phyloP scores from a whole-genome alignment of 2,113 vertebrate genomes.

The Bostrychus sinensis region DNA sequence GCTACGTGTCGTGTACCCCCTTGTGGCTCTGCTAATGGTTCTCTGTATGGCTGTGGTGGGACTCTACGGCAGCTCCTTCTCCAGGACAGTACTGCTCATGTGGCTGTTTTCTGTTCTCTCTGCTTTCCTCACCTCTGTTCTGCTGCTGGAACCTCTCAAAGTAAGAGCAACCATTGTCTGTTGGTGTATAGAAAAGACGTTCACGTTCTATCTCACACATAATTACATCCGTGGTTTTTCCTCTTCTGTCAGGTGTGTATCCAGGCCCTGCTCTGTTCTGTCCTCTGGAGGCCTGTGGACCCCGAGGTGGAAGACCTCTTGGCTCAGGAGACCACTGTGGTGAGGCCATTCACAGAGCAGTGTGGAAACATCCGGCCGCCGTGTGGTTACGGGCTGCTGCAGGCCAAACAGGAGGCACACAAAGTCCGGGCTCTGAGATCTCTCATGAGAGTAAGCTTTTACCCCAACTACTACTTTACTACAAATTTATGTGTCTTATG shows the following conservation, averaged over 20 bases:
- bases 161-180: constrained; percentile 47
- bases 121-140: constrained; percentile 76
- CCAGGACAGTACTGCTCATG: constrained; percentile 74
- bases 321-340: constrained; percentile 71
- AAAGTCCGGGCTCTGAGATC: constrained; percentile 72
- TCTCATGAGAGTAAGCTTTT: constrained; percentile 76
- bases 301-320: constrained; percentile 79
- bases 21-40: constrained; percentile 66
- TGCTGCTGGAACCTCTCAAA: constrained; percentile 81
- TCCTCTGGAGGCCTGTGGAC: constrained; percentile 77
- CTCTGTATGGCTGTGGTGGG: constrained; percentile 70
- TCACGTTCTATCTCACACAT: not conserved
- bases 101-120: constrained; percentile 77
- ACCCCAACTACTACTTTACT: not conserved
- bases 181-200: too few species aligned
- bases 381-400: constrained; percentile 80
- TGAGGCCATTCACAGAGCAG: constrained; percentile 48
- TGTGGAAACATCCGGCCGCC: constrained; percentile 73
- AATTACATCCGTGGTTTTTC: not conserved
- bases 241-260: constrained; percentile 68
- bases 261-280: constrained; percentile 71
- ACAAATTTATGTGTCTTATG: too few species aligned
- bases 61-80: constrained; percentile 77
- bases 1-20: constrained; percentile 65
- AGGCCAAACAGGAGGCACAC: constrained; percentile 82